Base-by-base conservation (phyloP, 2,888 invertebrate species). In the Emesis castigata region DNA sequence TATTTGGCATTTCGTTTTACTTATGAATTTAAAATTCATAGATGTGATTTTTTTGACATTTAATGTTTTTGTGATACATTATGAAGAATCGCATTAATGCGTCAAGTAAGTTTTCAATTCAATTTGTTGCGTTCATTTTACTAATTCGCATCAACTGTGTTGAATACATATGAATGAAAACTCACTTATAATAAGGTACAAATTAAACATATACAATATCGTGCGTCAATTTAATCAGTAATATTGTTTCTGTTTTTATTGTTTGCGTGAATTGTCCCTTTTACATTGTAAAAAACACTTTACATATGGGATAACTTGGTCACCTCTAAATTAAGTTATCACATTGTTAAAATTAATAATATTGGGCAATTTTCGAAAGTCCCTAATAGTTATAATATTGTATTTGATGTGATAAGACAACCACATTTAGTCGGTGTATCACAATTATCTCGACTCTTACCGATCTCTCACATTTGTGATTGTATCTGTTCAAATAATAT, bases 11-110 rank as follows among this genome's bases (percentile, higher is more conserved):
- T 92, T 92, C 88, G 89, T 92, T 94, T 90, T 89, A 92, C 91
- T 92, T 93, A 92, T 95, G 95, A 95, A 95, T 95, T 95, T 86
- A 91, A 95, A 95, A 95, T 95, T 95, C 95, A 95, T 94, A 94
- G 91, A 95, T 95, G 95, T 95, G 95, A 95, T 95, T 95, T 95
- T 93, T 95, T 92, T 93, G 94, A 95, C 95, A 95, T 95, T 92
- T 92, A 95, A 95, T 95, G 95, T 95, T 95, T 94, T 95, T 95
- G 95, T 95, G 95, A 95, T 95, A 95, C 92, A 91, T 93, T 92
- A 93, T 93, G 92, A 90, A 92, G 92, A 92, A 92, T 92, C 94
- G 94, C 94, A 94, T 94, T 93, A 95, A 94, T 94, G 94, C 95
- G 92, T 93, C 93, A 93, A 91, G 91, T 92, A 92, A 91, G 90